Evolutionary conservation across 2,113 vertebrate genomes (phyloP).

Genomic region (Picathartes gymnocephalus): DNA sequence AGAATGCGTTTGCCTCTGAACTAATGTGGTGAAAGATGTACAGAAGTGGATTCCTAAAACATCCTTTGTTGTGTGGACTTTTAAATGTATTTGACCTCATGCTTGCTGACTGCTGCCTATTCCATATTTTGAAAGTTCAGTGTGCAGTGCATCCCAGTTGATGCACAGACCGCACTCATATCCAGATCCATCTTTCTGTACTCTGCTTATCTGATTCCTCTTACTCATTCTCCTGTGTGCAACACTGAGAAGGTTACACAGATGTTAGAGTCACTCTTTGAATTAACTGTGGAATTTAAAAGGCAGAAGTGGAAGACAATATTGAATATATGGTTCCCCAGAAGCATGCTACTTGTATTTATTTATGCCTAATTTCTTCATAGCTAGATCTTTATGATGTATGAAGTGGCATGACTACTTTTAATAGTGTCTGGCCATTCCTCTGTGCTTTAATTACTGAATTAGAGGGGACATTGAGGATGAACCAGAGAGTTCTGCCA

Average conservation of each 20-base stretch:
- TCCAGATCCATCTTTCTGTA: not conserved
- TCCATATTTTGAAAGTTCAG: not conserved
- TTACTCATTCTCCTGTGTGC: not conserved
- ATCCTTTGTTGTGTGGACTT: not conserved
- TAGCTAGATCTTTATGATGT: not conserved
- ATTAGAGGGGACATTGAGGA: not conserved
- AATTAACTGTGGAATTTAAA: not conserved
- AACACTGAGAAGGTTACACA: not conserved
- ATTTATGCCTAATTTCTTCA: not conserved
- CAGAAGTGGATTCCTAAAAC: not conserved
- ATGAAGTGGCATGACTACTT: not conserved
- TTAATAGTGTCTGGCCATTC: not conserved
- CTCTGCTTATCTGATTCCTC: not conserved
- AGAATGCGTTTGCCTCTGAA: not conserved
- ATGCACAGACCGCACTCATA: not conserved
- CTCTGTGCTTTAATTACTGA: not conserved
- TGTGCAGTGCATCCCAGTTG: not conserved
- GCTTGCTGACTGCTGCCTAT: not conserved
- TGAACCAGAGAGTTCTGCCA: not conserved
- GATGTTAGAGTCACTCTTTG: not conserved
- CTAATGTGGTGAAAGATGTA: not conserved
- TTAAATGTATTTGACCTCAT: not conserved
- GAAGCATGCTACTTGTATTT: not conserved
- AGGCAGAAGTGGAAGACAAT: not conserved
- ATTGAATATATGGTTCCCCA: not conserved